Base-by-base conservation (phyloP, 2,113 vertebrate species). In the Catagonus wagneri region DNA sequence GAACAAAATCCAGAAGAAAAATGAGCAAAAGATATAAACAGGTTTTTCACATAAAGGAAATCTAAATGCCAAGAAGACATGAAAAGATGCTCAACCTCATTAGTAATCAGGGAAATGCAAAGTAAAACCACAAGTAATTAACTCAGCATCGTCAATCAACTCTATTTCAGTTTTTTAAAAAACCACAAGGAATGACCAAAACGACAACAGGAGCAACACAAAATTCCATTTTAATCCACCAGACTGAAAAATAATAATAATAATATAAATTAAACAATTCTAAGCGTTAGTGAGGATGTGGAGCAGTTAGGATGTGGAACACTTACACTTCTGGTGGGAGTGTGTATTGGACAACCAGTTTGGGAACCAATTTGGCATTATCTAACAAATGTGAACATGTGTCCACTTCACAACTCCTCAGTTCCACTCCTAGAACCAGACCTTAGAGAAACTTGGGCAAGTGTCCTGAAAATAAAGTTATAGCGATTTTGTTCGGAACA, bases 351-450 rank as follows among this genome's bases (percentile, higher is more conserved):
- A 52, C 36, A 78, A 44, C 2, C 3, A 34, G 61, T 58, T 83
- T 71, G 54, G 68, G 69, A 91, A 76, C 69, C 16, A 78, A 72
- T 71, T 71, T 89, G 79, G 44, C 68, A 72, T 83, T 76, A 71
- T 50, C 34, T 87, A 87, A 83, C 66, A 93, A 65, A 79, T 72
- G 50, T 60, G 16, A 79, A 95, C 76, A 60, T 72, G 50, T 15
- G 22, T 72, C 11, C 58, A 65, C n/a, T 76, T 83, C 75, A 71
- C 25, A 87, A 76, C 52, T 92, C 54, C 75, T 84, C 92, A 72
- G 80, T 94, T 75, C 39, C n/a, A 84, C n/a, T 89, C 29, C n/a
- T 75, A 94, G 60, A 97, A 80, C 63, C 36, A 75, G 39, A 92
- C 52, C 69, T 91, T 91, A 85, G 69, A 92, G 52, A 96, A 65